Evolutionary conservation across 2,888 invertebrate genomes (phyloP), one percentile per base, ranked within the genome.

Genomic region (Plebejus argus): DNA sequence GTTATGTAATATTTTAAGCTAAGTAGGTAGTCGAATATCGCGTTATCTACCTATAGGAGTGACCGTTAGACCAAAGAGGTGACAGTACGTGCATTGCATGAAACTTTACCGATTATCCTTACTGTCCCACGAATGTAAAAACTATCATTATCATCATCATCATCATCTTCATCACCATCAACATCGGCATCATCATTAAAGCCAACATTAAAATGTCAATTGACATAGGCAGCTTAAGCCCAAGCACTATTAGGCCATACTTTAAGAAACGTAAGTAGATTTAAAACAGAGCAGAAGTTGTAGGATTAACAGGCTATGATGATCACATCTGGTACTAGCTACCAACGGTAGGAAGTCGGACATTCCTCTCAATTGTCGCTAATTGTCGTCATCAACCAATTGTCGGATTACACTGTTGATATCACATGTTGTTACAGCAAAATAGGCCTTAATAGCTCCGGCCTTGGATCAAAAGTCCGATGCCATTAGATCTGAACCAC

Each of bases 341-440:
- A 56, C 70, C 71, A 76, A 53, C 53, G 77, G 76, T 88, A 91
- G 91, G 91, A 91, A 91, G 89, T 86, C 84, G 83, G 85, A 89
- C 87, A 93, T 93, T 91, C 93, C 91, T 80, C 85, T 86, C 92
- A 93, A 93, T 93, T 93, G 92, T 89, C 85, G 90, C 91, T 93
- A 93, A 93, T 93, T 93, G 92, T 89, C 83, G 90, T 91, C 92
- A 93, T 93, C 90, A 92, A 92, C 89, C 90, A 90, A 91, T 91
- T 91, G 92, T 87, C 85, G 90, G 86, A 90, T 90, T 89, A 90
- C 89, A 86, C 89, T 87, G 91, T 89, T 90, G 88, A 90, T 89
- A 91, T 89, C 90, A 90, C 90, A 88, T 86, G 88, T 87, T 84
- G 88, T 88, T 87, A 85, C 83, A 79, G 61, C 49, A 76, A 80